These are phyloP conservation scores for Halcyon leucocephala DNA, from an alignment of 2,797 vertebrate species.

Conservation along the genomic window DNA sequence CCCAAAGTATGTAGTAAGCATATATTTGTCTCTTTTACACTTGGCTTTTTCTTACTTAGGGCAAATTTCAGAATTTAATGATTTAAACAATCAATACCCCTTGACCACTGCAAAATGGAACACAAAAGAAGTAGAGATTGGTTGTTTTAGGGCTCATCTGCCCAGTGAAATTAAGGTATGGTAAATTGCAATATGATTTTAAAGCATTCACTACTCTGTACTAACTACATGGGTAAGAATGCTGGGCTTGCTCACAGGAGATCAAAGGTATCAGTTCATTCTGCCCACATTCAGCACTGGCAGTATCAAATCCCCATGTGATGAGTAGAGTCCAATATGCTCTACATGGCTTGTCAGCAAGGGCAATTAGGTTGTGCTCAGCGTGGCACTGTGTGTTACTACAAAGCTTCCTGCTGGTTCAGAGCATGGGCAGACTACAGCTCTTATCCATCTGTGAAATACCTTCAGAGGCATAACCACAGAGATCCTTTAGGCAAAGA, in stretches of 20 bases:
- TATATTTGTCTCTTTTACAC: background rate
- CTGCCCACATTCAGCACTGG: background rate
- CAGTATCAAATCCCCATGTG: background rate
- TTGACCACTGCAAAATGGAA: background rate
- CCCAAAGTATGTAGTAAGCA: background rate
- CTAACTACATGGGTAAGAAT: background rate
- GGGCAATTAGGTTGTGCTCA: background rate
- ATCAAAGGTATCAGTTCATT: background rate
- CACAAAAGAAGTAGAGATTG: background rate
- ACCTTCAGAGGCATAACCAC: background rate
- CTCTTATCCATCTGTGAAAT: background rate
- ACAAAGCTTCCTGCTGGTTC: background rate
- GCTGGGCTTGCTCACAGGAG: background rate
- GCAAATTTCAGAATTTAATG: background rate
- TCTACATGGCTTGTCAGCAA: background rate
- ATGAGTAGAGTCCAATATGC: background rate
- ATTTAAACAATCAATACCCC: background rate
- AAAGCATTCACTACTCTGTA: background rate
- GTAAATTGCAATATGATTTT: background rate
- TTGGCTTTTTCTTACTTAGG: background rate
- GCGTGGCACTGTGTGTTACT: background rate
- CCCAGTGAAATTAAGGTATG: background rate
- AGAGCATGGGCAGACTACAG: background rate
- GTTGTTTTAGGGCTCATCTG: background rate
- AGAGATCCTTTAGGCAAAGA: background rate